Base-by-base conservation (phyloP, 2,113 vertebrate genomes). In the Columbina picui region DNA sequence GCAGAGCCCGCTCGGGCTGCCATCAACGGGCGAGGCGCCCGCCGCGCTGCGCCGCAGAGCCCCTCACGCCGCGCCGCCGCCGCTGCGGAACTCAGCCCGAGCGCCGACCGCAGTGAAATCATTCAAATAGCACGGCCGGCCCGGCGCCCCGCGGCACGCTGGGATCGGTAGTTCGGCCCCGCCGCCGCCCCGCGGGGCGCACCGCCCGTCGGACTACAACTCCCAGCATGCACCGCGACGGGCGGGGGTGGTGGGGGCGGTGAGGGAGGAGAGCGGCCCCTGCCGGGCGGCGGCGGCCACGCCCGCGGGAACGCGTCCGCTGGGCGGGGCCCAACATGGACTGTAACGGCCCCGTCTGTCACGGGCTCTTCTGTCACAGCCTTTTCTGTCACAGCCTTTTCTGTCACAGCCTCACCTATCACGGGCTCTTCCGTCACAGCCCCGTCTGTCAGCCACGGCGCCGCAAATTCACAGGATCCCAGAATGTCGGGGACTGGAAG, bases 61-160 rank as follows among this genome's bases (percentile, higher is more conserved):
- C 38, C 67, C 49, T 16, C 56, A 1, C 74, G 20, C 81, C 34
- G 36, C 49, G 12, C 68, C 49, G 74, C 88, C 43, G 39, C 86
- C n/a, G 32, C 92, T 32, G 67, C 84, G 39, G 56, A 38, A 53
- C 70, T 50, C 69, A 16, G 87, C 92, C 60, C 32, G 19, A 87
- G 39, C 69, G 91, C 65, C 83, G 57, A 80, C 71, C 70, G 91
- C 88, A 89, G 94, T 98, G 98, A 98, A 98, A 96, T 98, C 98
- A 98, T 98, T 98, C 97, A 94, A 97, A 97, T 97, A 96, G 97
- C 79, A 94, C 78, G 63, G 90, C 38, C 90, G 71, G 11, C 15
- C 65, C n/a, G 10, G 63, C 16, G 67, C 49, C 90, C 49, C 68
- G 50, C 45, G 19, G 90, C 64, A 38, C 55, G 14, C 55, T 83